Evolutionary conservation across 2,113 vertebrate species (phyloP).

Genomic region (Xiphias gladius): DNA sequence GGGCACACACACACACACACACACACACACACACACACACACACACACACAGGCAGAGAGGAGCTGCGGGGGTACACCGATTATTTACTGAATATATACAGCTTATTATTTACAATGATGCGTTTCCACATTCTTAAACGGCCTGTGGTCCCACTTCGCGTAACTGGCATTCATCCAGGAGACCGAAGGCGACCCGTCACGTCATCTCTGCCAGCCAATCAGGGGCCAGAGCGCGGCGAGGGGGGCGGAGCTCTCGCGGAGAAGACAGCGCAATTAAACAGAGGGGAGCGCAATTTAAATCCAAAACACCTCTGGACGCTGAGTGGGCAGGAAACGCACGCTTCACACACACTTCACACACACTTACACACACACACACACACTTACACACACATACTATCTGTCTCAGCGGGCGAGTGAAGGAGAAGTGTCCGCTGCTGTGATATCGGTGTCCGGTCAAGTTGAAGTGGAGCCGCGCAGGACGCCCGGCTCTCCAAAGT

Average conservation of each 20-base stretch:
- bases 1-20: slow-evolving; percentile 20
- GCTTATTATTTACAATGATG: slow-evolving; percentile 63
- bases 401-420: background rate
- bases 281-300: slow-evolving; percentile 92
- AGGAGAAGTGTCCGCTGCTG: slow-evolving; percentile 26
- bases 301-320: slow-evolving; percentile 63
- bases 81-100: slow-evolving; percentile 47
- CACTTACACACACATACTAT: background rate
- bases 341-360: slow-evolving; percentile 4
- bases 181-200: slow-evolving; percentile 14
- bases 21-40: slow-evolving; percentile 28
- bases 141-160: slow-evolving; percentile 49
- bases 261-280: slow-evolving; percentile 88
- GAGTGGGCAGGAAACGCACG: slow-evolving; percentile 26
- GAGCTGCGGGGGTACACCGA: background rate
- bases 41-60: slow-evolving; percentile 14
- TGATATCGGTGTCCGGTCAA: slow-evolving; percentile 5
- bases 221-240: slow-evolving; percentile 56
- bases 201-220: slow-evolving; percentile 72
- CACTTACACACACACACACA: slow-evolving; percentile 6
- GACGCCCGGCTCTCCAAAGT: slow-evolving; percentile 1
- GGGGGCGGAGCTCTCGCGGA: slow-evolving; percentile 71
- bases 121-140: slow-evolving; percentile 45
- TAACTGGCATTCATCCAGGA: slow-evolving; percentile 63
- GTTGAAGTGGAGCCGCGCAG: slow-evolving; percentile 28